Evolutionary conservation across 2,797 vertebrate species (phyloP).

Genomic region (Artibeus jamaicensis): DNA sequence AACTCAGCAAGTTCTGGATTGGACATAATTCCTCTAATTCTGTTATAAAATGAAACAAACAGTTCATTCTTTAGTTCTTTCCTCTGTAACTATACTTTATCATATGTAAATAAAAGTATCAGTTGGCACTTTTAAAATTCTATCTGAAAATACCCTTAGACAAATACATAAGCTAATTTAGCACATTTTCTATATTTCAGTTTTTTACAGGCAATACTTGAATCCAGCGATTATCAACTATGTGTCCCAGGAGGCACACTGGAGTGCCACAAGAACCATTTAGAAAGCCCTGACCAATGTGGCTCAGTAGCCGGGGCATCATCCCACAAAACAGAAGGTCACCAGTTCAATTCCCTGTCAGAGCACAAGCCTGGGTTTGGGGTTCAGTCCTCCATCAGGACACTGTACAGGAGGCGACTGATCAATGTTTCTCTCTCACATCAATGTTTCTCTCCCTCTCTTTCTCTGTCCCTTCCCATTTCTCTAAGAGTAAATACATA

Average conservation of each 20-base stretch:
- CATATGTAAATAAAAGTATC: background rate
- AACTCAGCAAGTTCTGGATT: background rate
- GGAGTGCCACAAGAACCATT: background rate
- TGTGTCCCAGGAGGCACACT: background rate
- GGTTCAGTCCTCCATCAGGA: background rate
- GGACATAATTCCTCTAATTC: slow-evolving; percentile 20
- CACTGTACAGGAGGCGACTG: too few species aligned
- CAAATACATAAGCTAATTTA: background rate
- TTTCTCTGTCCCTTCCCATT: background rate
- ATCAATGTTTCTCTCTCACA: background rate
- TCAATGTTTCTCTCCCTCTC: background rate
- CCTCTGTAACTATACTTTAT: background rate
- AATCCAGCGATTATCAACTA: background rate
- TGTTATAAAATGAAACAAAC: slow-evolving; percentile 17
- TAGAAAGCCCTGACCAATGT: background rate
- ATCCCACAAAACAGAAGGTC: background rate
- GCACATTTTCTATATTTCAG: background rate
- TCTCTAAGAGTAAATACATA: too few species aligned
- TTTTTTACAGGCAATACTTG: background rate
- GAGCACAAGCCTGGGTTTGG: background rate
- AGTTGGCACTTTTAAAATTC: background rate
- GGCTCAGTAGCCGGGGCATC: background rate
- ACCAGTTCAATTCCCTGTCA: background rate
- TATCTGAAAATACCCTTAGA: background rate
- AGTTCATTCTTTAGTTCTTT: background rate